Evolutionary conservation across 1,140 invertebrate species (phyloP), one percentile per base, ranked within the genome.

Genomic region (Hylaeus anthracinus): DNA sequence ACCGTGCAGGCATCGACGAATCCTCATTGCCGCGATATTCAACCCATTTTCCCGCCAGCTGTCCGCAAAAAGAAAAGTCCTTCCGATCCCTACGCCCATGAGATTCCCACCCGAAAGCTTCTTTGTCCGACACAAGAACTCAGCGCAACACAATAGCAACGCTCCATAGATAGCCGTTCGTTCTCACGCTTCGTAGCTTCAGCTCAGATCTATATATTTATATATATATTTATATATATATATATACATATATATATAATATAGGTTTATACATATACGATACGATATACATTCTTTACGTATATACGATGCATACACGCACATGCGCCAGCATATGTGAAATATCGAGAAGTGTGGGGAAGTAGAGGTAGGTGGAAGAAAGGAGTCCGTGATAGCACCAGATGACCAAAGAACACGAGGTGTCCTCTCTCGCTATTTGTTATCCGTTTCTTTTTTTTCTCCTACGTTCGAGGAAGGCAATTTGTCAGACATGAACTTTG

Each of bases 101-200:
- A 74, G 70, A 79, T 65, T 45, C 65, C 53, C 26, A 26, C 71
- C 76, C 77, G 78, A 74, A 78, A 82, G 85, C 85, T 87, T 87
- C 86, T 87, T 87, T 81, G 76, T 86, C 86, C 87, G 85, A 91
- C 90, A 91, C 90, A 87, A 90, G 82, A 88, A 73, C 74, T 79
- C 86, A 81, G 81, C 84, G 90, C 90, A 90, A 90, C 85, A 90
- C 88, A 90, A 91, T 89, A 91, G 91, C 90, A 90, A 91, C 86
- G 88, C 88, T 92, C 89, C 89, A 89, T 92, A 91, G 90, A 92
- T 91, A 90, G 91, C 88, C 81, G 87, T 89, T 90, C 85, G 86
- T 89, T 90, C 85, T 90, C 88, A 92, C 90, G 90, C 90, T 91
- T 91, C 85, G 88, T 90, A 90, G 90, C 89, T 92, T 91, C 89